Evolutionary conservation across 2,113 vertebrate species (phyloP).

Genomic region (Cochlearius cochlearius): DNA sequence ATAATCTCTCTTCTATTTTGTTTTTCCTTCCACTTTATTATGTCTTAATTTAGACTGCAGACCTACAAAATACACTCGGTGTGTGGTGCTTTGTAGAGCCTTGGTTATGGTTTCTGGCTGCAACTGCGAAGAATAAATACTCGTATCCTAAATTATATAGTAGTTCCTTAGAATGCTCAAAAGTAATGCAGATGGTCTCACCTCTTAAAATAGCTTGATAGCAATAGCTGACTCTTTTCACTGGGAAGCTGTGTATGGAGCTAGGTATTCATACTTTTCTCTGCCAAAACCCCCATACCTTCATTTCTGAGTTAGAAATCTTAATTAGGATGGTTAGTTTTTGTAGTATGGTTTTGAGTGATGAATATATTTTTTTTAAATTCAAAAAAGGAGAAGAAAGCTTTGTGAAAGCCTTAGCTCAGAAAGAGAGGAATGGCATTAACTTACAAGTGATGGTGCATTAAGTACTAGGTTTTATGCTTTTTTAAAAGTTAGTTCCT

Average conservation of each 20-base stretch:
- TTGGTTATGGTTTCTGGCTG: not conserved
- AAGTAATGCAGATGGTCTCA: not conserved
- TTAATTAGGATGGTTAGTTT: not conserved
- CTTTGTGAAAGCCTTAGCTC: not conserved
- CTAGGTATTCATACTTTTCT: not conserved
- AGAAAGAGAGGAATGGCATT: not conserved
- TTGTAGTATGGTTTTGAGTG: not conserved
- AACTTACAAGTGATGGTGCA: not conserved
- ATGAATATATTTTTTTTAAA: not conserved
- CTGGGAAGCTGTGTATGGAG: not conserved
- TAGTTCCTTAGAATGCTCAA: not conserved
- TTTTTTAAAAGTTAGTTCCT: not conserved
- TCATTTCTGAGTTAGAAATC: not conserved
- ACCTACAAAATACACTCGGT: not conserved
- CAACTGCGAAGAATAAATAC: not conserved
- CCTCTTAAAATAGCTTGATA: not conserved
- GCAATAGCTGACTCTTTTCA: not conserved
- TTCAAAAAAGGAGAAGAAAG: not conserved
- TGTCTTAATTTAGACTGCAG: not conserved
- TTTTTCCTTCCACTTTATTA: not conserved
- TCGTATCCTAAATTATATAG: not conserved
- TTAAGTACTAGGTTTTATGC: not conserved
- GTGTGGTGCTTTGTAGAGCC: not conserved
- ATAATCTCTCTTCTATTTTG: not conserved
- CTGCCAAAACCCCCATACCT: not conserved